These are phyloP conservation scores for Pipistrellus pygmaeus DNA, from an alignment of 2,797 vertebrate genomes.

Conservation along the genomic window DNA sequence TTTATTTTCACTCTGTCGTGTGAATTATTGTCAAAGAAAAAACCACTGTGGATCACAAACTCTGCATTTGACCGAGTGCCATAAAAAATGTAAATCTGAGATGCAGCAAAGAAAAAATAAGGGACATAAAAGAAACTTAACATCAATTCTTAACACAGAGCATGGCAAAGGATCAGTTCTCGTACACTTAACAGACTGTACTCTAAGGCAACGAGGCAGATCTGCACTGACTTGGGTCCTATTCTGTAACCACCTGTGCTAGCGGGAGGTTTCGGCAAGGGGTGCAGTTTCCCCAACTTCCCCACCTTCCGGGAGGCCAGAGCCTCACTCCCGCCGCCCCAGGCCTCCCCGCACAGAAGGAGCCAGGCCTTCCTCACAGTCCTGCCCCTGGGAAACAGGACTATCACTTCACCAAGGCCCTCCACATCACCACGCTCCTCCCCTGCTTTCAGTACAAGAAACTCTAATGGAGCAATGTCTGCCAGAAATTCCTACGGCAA, in stretches of 20 bases:
- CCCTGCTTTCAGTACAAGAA: not conserved
- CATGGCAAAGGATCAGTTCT: conserved; percentile 81
- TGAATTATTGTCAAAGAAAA: conserved; percentile 98
- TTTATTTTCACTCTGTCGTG: conserved; percentile 99
- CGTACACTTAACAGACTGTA: conserved; percentile 44
- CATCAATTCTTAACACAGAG: conserved; percentile 82
- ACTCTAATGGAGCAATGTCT: not conserved
- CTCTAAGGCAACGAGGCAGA: not conserved
- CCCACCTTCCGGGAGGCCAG: not conserved
- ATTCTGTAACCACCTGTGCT: accelerated
- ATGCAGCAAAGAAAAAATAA: conserved; percentile 86
- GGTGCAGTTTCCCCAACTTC: not conserved
- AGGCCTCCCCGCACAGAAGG: not conserved
- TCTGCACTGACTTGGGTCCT: not conserved
- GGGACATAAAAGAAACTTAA: conserved; percentile 85
- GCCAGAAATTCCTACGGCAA: not conserved
- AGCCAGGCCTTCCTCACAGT: not conserved
- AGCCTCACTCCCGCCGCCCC: not conserved
- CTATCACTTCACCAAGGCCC: not conserved
- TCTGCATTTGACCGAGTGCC: conserved; percentile 98
- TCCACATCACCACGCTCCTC: accelerated
- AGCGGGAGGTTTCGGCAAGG: not conserved
- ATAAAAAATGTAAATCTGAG: conserved; percentile 99
- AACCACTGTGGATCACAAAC: conserved; percentile 99
- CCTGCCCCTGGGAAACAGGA: not conserved